Conservation (phyloP, 30 jellyfish, hydroid and myxozoan genomes). For the Turritopsis dohrnii region DNA sequence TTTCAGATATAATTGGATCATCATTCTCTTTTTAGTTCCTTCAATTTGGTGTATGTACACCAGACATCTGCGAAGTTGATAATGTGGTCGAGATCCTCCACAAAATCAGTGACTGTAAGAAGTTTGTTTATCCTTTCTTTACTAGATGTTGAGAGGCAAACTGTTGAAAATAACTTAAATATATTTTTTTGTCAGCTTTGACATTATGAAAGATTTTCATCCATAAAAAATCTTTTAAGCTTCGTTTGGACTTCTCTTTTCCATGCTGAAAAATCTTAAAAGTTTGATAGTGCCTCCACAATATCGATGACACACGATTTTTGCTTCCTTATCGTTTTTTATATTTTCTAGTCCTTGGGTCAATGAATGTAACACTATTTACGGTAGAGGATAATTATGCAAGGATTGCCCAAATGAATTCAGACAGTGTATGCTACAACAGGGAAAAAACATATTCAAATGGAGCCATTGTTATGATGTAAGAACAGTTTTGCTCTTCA, state of each 20-base stretch:
- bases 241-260: too few relatives aligned
- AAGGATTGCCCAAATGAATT: not conserved
- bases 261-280: too few relatives aligned
- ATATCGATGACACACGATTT: too few relatives aligned
- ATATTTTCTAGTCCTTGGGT: not conserved
- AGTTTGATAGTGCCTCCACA: too few relatives aligned
- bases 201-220: too few relatives aligned
- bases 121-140: too few relatives aligned
- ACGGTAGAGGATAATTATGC: not conserved
- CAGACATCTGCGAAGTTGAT: not conserved
- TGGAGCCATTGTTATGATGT: constrained; percentile 15
- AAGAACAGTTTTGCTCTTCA: not conserved
- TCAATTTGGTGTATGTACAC: not conserved
- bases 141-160: not conserved
- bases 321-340: too few relatives aligned
- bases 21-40: not conserved
- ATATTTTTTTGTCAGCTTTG: too few relatives aligned
- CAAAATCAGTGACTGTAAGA: not conserved
- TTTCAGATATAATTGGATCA: not conserved
- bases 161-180: too few relatives aligned
- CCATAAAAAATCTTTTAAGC: too few relatives aligned
- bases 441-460: not conserved
- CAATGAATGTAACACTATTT: not conserved
- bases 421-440: constrained; percentile 5
- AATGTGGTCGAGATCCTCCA: not conserved